phyloP scores from a whole-genome alignment of 2,888 invertebrate species.

The Chydorus sphaericus region DNA sequence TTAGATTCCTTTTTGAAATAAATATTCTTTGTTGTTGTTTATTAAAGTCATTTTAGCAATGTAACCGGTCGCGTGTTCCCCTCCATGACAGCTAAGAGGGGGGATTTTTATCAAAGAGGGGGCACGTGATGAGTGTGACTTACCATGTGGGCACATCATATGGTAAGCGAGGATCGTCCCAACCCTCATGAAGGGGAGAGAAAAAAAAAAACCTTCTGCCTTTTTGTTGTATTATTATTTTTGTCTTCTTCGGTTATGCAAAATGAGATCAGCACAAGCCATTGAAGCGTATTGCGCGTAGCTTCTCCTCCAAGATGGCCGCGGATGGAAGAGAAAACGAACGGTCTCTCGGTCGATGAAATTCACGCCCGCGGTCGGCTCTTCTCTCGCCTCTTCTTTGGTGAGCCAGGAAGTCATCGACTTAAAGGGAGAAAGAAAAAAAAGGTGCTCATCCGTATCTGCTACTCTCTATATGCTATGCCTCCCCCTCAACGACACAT shows the following conservation, averaged over 20 bases:
- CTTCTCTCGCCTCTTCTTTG: no score
- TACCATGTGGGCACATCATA: constrained; percentile 14
- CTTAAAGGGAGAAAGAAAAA: no score
- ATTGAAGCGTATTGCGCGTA: no score
- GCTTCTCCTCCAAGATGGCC: no score
- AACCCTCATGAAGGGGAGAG: constrained; percentile 2
- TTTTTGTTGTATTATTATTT: neutral
- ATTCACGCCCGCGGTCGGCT: no score
- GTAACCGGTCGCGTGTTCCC: neutral
- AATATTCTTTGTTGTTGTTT: neutral
- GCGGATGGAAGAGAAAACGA: no score
- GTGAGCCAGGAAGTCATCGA: constrained; percentile 1
- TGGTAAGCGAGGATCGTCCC: constrained; percentile 13
- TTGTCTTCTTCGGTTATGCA: no score
- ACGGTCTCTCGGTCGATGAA: no score
- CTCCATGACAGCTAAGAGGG: neutral
- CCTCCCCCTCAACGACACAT: neutral
- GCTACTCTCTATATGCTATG: neutral
- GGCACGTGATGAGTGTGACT: constrained; percentile 2
- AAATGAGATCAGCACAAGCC: no score
- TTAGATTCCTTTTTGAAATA: no score
- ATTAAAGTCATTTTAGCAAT: neutral
- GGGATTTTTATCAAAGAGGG: neutral
- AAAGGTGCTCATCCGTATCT: constrained; percentile 3
- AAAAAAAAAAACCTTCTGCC: neutral